Evolutionary conservation across 2,113 vertebrate species (phyloP).

Genomic region (Apeltes quadracus): DNA sequence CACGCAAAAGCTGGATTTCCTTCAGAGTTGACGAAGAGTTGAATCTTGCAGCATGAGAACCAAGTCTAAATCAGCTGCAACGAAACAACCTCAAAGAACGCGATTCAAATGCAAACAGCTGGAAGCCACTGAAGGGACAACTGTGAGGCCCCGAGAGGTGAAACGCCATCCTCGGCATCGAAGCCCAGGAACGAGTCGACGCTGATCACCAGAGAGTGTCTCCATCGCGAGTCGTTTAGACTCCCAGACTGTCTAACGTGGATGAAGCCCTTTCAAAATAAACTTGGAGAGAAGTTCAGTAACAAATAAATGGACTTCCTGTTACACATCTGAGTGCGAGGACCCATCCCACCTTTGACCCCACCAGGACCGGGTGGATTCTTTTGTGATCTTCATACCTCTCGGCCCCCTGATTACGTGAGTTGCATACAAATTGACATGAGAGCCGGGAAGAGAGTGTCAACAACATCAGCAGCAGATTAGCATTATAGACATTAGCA

Average conservation of each 20-base stretch:
- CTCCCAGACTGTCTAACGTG: constrained; percentile 6
- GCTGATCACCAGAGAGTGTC: not conserved
- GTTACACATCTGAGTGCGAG: no score
- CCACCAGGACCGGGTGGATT: no score
- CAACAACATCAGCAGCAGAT: not conserved
- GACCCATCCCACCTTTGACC: not conserved
- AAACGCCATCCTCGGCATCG: not conserved
- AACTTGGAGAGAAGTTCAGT: no score
- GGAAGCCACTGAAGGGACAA: not conserved
- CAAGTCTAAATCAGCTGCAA: not conserved
- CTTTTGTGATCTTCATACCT: not conserved
- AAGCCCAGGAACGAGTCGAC: not conserved
- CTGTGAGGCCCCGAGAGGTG: not conserved
- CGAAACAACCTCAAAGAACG: not conserved
- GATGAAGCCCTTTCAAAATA: no score
- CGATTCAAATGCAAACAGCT: not conserved
- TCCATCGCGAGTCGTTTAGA: constrained; percentile 18
- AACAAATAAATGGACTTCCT: no score
- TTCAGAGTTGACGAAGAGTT: not conserved
- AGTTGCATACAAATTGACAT: not conserved
- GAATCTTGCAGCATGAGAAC: not conserved
- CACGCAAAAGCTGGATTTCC: not conserved
- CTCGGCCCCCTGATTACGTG: not conserved
- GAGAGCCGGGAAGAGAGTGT: not conserved
- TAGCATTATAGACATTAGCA: not conserved